Evolutionary conservation across 2,888 invertebrate species (phyloP), one percentile per base, ranked within the genome.

Genomic region (Dicyrtomina minuta): DNA sequence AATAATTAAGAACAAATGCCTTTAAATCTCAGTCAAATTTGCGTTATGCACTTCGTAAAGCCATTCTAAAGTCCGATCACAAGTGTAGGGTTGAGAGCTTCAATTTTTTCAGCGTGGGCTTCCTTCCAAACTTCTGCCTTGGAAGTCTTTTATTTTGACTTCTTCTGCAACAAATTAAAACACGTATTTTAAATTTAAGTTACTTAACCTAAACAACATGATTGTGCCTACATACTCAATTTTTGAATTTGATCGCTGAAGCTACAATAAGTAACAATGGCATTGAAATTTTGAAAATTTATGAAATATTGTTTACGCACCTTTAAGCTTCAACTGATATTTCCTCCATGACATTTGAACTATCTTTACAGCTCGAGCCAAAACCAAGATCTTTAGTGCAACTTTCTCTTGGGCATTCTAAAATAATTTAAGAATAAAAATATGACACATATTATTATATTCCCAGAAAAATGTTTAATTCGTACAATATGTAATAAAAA

Each of bases 341-440:
- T n/a, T 44, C 44, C 44, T 44, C 75, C 73, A 73, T 8, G 66
- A 27, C 13, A 65, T 68, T 33, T 76, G 76, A 68, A 74, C 70
- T 15, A 61, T 65, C 15, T 41, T 62, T 6, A 70, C 43, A 27
- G 46, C n/a, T 33, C 43, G 17, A 26, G 20, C 8, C 24, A n/a
- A 26, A 2, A 61, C 61, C 24, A 61, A 58, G 5, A 27, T 15
- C 26, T 76, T 70, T 13, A 70, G 51, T 13, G 17, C 41, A 72
- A 70, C 33, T 66, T 72, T 15, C 20, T 15, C 24, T 58, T 66
- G 1, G 59, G n/a, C n/a, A n/a, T n/a, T n/a, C n/a, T n/a, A n/a
- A n/a, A n/a, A n/a, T n/a, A n/a, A n/a, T n/a, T n/a, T 65, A 66
- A 24, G n/a, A 58, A 26, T 2, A n/a, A 2, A 15, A 55, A 24